phyloP scores from a whole-genome alignment of 2,888 invertebrate species.

The Hoplodrina ambigua region DNA sequence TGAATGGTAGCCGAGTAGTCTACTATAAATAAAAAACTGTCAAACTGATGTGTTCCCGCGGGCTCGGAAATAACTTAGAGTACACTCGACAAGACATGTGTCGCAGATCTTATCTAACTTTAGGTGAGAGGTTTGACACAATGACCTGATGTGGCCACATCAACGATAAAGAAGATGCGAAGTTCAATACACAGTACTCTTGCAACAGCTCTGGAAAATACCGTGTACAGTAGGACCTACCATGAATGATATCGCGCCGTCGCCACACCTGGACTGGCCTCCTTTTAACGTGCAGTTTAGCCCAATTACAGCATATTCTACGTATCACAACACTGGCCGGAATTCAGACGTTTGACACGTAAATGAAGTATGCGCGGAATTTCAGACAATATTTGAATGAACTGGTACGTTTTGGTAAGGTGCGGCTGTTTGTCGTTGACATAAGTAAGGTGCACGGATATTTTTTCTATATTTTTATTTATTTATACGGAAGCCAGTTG shows the following conservation, averaged over 20 bases:
- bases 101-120: constrained; percentile 12
- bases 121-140: background rate
- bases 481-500: constrained; percentile 1
- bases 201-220: background rate
- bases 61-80: background rate
- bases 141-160: background rate
- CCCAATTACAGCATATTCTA: constrained; percentile 28
- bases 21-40: constrained; percentile 32
- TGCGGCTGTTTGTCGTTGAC: constrained; percentile 18
- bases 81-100: constrained; percentile 1
- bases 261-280: constrained; percentile 30
- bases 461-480: background rate
- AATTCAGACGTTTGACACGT: constrained; percentile 25
- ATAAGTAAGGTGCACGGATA: background rate
- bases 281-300: constrained; percentile 22
- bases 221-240: no score
- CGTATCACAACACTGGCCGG: constrained; percentile 16
- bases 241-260: background rate
- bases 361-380: constrained; percentile 44
- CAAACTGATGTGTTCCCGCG: constrained; percentile 19
- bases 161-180: no score
- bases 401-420: constrained; percentile 48
- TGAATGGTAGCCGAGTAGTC: constrained; percentile 28
- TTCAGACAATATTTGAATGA: constrained; percentile 30
- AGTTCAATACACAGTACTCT: background rate